Evolutionary conservation across 2,113 vertebrate genomes (phyloP).

Genomic region (Hydrochoerus hydrochaeris): DNA sequence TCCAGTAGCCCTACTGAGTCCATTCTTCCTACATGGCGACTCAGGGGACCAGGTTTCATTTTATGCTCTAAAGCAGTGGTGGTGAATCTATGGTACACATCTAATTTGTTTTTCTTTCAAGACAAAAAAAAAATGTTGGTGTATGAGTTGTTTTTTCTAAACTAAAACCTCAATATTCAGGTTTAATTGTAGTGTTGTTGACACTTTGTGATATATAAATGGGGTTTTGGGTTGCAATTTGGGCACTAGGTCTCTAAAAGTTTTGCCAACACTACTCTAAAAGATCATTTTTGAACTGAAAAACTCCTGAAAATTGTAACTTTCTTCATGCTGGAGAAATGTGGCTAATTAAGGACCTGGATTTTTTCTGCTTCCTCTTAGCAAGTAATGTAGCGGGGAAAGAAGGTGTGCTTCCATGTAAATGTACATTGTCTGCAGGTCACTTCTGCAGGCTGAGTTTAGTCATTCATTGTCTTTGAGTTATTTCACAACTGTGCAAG

Average conservation of each 20-base stretch:
- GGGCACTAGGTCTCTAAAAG: not conserved
- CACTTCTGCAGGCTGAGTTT: not conserved
- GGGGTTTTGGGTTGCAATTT: not conserved
- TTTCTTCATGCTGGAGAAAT: conserved; percentile 70
- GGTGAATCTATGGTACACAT: not conserved
- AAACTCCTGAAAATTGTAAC: conserved; percentile 59
- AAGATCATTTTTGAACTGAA: conserved; percentile 40
- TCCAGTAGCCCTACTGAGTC: not conserved
- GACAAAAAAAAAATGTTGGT: not conserved
- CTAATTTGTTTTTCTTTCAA: not conserved
- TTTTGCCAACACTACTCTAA: not conserved
- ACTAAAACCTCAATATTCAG: not conserved
- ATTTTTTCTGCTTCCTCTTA: conserved; percentile 46
- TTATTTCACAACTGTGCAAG: not conserved
- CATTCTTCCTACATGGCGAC: not conserved
- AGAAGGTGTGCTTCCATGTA: not conserved
- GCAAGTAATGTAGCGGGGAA: not conserved
- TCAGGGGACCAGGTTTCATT: not conserved
- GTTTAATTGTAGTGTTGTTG: not conserved
- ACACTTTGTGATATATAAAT: not conserved
- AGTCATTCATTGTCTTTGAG: not conserved
- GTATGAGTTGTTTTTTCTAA: not conserved
- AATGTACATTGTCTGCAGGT: not conserved
- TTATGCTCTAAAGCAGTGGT: not conserved
- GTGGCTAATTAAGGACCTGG: conserved; percentile 36